Conservation (phyloP, 1,140 invertebrate species). For the Hypsibius dujardini region DNA sequence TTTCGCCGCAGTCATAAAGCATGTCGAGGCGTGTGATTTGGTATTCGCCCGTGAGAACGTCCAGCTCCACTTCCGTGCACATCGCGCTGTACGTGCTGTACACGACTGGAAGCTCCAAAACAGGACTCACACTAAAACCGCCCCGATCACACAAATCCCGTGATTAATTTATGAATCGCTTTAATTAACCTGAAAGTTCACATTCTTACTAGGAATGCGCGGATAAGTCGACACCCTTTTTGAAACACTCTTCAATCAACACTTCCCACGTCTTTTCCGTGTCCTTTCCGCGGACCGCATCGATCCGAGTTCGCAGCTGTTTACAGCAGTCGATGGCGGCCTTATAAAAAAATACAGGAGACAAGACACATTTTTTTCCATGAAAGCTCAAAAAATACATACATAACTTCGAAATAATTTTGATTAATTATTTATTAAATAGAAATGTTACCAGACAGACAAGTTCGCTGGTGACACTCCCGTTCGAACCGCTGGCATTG, state of each 20-base stretch:
- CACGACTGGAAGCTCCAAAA: conserved; percentile 35
- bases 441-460: not conserved
- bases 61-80: conserved; percentile 1
- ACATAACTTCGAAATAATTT: not conserved
- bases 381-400: not conserved
- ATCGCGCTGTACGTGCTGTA: not conserved
- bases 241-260: not conserved
- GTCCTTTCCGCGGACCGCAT: not conserved
- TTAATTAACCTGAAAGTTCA: conserved; percentile 1
- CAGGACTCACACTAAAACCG: not conserved
- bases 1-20: conserved; percentile 2
- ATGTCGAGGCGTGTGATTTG: not conserved
- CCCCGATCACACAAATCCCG: no score
- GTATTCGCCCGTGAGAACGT: conserved; percentile 13
- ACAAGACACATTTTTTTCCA: not conserved
- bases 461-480: not conserved
- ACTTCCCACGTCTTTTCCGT: not conserved
- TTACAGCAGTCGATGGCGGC: conserved; percentile 3
- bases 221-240: conserved; percentile 32
- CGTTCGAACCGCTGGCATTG: not conserved
- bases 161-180: no score
- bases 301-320: not conserved
- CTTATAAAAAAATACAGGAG: no score
- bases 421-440: conserved; percentile 21
- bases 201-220: conserved; percentile 42